phyloP scores from a whole-genome alignment of 2,113 vertebrate species.

The Athene cunicularia region DNA sequence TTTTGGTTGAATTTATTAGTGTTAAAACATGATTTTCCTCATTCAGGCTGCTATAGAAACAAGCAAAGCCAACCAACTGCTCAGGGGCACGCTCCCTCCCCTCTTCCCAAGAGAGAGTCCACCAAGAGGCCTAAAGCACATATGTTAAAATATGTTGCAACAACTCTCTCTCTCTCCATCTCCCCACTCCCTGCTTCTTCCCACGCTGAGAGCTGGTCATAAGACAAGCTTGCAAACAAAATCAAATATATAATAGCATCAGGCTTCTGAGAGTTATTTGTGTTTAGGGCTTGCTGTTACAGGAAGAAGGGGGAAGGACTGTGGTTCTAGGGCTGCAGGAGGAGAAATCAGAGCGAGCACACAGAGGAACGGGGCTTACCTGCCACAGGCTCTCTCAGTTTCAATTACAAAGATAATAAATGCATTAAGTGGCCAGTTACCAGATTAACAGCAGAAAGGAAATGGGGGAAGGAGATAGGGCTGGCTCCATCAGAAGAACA shows the following conservation, averaged over 20 bases:
- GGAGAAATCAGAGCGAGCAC: neutral
- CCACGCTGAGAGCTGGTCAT: conserved; percentile 70
- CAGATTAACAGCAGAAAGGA: conserved; percentile 52
- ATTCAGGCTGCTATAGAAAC: conserved; percentile 72
- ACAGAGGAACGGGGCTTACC: conserved; percentile 46
- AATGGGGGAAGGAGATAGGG: neutral
- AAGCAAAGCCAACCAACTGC: conserved; percentile 70
- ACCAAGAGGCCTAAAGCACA: conserved; percentile 52
- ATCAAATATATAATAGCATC: conserved; percentile 68
- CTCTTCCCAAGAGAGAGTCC: conserved; percentile 44
- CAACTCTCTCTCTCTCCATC: conserved; percentile 20
- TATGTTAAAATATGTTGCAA: conserved; percentile 52
- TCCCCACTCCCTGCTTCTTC: conserved; percentile 40
- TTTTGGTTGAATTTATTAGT: conserved; percentile 66
- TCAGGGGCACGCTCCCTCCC: conserved; percentile 25
- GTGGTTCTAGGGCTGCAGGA: neutral
- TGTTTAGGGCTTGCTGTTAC: neutral
- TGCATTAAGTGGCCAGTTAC: conserved; percentile 59
- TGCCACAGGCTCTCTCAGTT: conserved; percentile 56
- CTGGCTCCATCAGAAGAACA: conserved; percentile 16
- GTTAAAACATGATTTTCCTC: conserved; percentile 70
- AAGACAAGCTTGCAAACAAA: conserved; percentile 72
- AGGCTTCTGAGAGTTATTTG: conserved; percentile 25
- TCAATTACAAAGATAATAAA: conserved; percentile 65
- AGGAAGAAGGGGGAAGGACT: neutral